phyloP scores from a whole-genome alignment of 2,888 invertebrate genomes.

The Mesoligia furuncula region DNA sequence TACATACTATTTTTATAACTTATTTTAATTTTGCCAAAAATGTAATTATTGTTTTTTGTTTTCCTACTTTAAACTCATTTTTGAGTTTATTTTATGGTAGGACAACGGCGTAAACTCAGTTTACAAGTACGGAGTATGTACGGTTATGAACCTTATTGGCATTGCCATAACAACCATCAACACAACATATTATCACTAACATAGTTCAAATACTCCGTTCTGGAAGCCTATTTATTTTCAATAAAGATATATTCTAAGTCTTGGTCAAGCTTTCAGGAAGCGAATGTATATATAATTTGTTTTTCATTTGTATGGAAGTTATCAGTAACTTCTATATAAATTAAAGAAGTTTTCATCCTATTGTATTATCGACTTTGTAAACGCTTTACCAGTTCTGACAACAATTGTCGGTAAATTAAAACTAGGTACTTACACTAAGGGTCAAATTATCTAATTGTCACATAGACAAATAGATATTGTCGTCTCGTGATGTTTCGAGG shows the following conservation, averaged over 20 bases:
- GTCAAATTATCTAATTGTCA: not conserved
- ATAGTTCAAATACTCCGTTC: not conserved
- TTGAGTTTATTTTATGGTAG: not conserved
- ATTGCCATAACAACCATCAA: conserved; percentile 1
- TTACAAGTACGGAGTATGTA: not conserved
- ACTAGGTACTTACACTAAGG: not conserved
- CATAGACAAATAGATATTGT: not conserved
- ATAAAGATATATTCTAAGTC: conserved; percentile 5
- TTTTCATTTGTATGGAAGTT: not conserved
- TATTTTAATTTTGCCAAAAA: conserved; percentile 9
- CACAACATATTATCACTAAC: conserved; percentile 15
- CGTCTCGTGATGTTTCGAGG: not conserved
- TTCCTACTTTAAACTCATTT: not conserved
- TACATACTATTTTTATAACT: conserved; percentile 3
- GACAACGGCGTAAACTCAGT: not conserved
- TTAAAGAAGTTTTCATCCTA: not conserved
- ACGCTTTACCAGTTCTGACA: not conserved
- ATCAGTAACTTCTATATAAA: not conserved
- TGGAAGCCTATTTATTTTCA: conserved; percentile 8
- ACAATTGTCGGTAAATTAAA: not conserved
- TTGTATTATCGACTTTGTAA: conserved; percentile 5
- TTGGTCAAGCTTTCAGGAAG: not conserved
- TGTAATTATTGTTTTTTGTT: not conserved
- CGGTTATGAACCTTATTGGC: not conserved
- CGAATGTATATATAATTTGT: not conserved